Conservation (phyloP, 2,113 vertebrate species). For the Peromyscus californicus region DNA sequence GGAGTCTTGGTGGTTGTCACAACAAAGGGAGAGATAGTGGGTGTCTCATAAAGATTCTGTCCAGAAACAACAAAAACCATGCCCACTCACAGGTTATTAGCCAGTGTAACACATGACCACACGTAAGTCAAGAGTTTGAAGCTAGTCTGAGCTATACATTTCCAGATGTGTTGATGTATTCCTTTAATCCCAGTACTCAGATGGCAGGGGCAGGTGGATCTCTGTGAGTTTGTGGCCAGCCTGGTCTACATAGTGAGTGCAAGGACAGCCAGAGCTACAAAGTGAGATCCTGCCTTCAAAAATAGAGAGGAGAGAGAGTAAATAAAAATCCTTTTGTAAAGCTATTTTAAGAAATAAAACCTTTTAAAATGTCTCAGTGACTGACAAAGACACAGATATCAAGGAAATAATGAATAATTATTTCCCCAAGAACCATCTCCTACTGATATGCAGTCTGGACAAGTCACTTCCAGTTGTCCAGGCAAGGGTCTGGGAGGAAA, state of each 20-base stretch:
- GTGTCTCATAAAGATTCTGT: background rate
- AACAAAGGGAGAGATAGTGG: background rate
- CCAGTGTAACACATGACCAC: background rate
- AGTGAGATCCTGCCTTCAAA: background rate
- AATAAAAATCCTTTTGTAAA: too few species aligned
- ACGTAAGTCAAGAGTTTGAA: background rate
- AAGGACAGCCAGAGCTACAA: background rate
- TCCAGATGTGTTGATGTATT: background rate
- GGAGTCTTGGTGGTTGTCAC: background rate
- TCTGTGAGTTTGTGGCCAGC: too few species aligned
- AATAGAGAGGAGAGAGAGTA: too few species aligned
- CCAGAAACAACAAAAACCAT: background rate
- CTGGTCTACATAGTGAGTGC: background rate
- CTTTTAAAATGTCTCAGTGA: background rate
- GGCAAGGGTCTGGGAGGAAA: background rate
- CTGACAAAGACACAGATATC: background rate
- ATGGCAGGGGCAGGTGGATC: too few species aligned
- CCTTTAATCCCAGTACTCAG: too few species aligned
- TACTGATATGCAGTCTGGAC: background rate
- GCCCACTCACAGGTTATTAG: background rate
- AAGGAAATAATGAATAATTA: background rate
- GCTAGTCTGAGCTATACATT: background rate
- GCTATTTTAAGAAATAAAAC: too few species aligned
- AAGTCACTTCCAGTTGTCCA: background rate
- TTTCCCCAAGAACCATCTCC: background rate